Base-by-base conservation (phyloP, 2,113 vertebrate genomes). In the Uropsilus gracilis region DNA sequence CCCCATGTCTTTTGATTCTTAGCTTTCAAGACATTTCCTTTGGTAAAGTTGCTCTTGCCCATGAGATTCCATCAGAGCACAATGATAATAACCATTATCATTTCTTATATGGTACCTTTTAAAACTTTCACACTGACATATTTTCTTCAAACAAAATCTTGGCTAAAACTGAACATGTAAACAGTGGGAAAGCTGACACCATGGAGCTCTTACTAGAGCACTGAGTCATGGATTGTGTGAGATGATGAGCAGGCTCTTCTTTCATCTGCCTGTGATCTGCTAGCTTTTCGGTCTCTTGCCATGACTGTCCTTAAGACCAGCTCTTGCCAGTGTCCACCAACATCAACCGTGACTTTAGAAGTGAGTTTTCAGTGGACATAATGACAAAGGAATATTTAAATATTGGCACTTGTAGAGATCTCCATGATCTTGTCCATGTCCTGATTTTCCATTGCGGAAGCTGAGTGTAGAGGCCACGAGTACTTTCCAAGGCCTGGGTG, bases 1-100 rank as follows among this genome's bases (percentile, higher is more conserved):
- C 42, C 83, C 5, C 16, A 11, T 93, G 46, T 80, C 34, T 72
- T 91, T 87, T 92, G 53, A 88, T 64, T 86, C 68, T 86, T 84
- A n/a, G 66, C 77, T 93, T 32, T 61, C 18, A 24, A 68, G 64
- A 8, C 18, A n/a, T 12, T 64, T 78, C 93, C 48, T 89, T 20
- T 7, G 24, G 13, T 34, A 24, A 26, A 32, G 57, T 71, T 83
- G 6, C n/a, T 90, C 59, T 71, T 86, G 55, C 26, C 8, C 12
- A 61, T 37, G 37, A 78, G 22, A 77, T 55, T 90, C 14, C 24
- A 5, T 61, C 44, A 84, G 53, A 57, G 37, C 57, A 48, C 0
- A 68, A 17, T n/a, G n/a, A n/a, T n/a, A n/a, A n/a, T n/a, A n/a
- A 10, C 34, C 76, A 5, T 50, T 72, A 24, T 32, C 39, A 59